Percentiles rank a stretch among this genome's conserved stretches.
These are phyloP conservation scores for Pegea sp. DNA, from an alignment of 23 tunicate genomes.

Conservation along the genomic window DNA sequence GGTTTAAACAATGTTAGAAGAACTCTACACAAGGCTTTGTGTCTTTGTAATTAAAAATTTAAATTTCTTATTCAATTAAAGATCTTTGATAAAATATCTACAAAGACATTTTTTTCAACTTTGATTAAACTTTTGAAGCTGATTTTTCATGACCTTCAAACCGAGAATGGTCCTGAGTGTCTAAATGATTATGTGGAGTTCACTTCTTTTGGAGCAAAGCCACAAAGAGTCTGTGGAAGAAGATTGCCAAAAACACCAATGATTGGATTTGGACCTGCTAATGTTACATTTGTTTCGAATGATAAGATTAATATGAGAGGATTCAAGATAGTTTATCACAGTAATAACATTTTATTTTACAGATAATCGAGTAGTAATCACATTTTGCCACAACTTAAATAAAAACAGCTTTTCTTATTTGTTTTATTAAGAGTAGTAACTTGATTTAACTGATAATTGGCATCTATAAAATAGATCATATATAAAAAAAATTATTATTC, in stretches of 20 bases:
- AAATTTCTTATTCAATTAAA: too few species aligned
- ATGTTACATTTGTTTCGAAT: slow-evolving; percentile 21
- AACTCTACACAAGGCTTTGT: neutral
- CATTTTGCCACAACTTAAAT: too few species aligned
- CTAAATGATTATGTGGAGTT: slow-evolving; percentile 35
- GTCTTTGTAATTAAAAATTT: too few species aligned
- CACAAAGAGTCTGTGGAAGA: slow-evolving; percentile 17
- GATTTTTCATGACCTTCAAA: slow-evolving; percentile 6
- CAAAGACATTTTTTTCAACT: too few species aligned
- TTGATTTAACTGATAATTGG: too few species aligned
- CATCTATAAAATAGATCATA: too few species aligned
- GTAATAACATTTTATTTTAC: too few species aligned
- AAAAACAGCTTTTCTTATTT: too few species aligned
- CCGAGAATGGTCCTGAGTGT: slow-evolving; percentile 42
- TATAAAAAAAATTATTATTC: too few species aligned
- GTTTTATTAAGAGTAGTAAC: too few species aligned
- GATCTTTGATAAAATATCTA: too few species aligned
- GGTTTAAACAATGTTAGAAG: neutral
- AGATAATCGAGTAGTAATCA: too few species aligned
- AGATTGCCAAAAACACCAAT: slow-evolving; percentile 3
- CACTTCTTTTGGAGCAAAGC: slow-evolving; percentile 11
- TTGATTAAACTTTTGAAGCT: slow-evolving; percentile 11
- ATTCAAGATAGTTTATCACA: slow-evolving; percentile 18
- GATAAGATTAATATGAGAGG: slow-evolving; percentile 9
- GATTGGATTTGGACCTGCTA: slow-evolving; percentile 43